These are phyloP conservation scores for Triplophysa siluroides DNA, from an alignment of 2,113 vertebrate species.

Conservation along the genomic window DNA sequence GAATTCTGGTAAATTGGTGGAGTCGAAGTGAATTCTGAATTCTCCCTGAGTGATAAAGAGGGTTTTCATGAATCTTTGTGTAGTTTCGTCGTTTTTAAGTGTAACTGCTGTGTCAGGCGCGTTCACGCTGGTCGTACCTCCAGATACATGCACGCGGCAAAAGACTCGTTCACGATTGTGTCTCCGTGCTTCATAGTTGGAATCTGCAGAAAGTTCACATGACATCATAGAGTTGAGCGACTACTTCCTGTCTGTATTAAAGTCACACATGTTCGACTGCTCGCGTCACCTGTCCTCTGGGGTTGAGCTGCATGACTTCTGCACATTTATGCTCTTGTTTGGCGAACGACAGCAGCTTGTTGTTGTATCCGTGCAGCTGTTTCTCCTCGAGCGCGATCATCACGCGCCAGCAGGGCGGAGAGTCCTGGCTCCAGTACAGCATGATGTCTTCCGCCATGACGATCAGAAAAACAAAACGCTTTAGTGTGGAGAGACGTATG, in stretches of 20 bases:
- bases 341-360: conserved; percentile 67
- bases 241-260: not conserved
- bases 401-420: conserved; percentile 76
- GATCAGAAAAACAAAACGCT: not conserved
- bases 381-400: conserved; percentile 76
- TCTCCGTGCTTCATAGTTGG: conserved; percentile 70
- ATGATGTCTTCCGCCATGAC: conserved; percentile 70
- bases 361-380: conserved; percentile 67
- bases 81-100: not conserved
- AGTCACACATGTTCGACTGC: too few species aligned
- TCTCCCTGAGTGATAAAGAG: too few species aligned
- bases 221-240: not conserved
- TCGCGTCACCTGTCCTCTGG: conserved; percentile 66
- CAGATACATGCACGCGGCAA: conserved; percentile 70
- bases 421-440: conserved; percentile 73
- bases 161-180: conserved; percentile 71
- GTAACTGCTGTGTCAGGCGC: not conserved
- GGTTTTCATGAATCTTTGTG: not conserved
- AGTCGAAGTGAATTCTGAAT: too few species aligned
- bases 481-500: not conserved
- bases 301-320: conserved; percentile 68
- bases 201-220: conserved; percentile 56
- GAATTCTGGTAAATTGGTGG: too few species aligned
- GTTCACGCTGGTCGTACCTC: conserved; percentile 68
- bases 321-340: conserved; percentile 70